Conservation (phyloP, 2,797 vertebrate species). For the Fundulus diaphanus region DNA sequence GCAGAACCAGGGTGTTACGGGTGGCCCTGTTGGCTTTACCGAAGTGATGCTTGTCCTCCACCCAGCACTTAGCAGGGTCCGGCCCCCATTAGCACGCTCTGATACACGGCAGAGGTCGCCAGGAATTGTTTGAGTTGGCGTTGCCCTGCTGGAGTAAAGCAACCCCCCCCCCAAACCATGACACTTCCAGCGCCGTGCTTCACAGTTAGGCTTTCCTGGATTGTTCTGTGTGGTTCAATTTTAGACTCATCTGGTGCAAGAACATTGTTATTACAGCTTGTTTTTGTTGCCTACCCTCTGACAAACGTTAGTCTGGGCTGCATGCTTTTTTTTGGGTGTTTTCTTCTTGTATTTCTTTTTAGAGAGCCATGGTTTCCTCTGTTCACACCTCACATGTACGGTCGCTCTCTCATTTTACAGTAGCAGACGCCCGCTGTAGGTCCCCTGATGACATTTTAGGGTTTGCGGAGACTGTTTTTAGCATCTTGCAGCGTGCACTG, state of each 20-base stretch:
- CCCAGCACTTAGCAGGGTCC: background rate
- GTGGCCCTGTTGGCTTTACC: background rate
- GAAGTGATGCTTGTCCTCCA: background rate
- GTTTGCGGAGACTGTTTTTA: too few species aligned
- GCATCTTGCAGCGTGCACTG: too few species aligned
- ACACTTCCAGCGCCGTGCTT: background rate
- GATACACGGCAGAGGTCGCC: background rate
- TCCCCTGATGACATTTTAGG: too few species aligned
- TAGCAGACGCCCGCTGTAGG: too few species aligned
- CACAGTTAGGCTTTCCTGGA: background rate
- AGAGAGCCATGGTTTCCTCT: too few species aligned
- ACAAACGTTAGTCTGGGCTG: too few species aligned
- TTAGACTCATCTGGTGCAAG: background rate
- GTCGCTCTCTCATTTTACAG: too few species aligned
- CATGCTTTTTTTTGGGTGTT: too few species aligned
- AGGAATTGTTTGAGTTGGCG: background rate
- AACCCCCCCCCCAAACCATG: background rate
- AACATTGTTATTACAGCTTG: background rate
- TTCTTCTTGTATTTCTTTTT: too few species aligned
- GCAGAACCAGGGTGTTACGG: background rate
- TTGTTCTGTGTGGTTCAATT: background rate
- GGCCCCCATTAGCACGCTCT: background rate
- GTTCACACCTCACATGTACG: too few species aligned
- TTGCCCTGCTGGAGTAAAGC: background rate
- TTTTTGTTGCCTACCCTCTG: background rate